phyloP scores from a whole-genome alignment of 2,113 vertebrate genomes.

The Clarias macrocephalus region DNA sequence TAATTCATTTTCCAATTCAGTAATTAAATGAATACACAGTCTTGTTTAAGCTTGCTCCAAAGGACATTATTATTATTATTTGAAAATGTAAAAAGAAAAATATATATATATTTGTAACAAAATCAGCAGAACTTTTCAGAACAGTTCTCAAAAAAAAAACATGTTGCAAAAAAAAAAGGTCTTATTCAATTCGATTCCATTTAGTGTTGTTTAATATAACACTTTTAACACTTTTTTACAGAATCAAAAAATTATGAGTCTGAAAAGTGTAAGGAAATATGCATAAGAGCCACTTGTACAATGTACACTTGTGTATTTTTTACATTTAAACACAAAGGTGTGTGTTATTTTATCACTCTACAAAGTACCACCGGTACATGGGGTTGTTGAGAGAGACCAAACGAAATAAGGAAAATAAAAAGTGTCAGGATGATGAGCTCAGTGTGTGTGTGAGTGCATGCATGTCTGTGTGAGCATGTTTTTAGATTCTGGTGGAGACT shows the following conservation, averaged over 20 bases:
- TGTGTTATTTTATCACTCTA: constrained; percentile 5
- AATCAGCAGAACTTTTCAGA: not conserved
- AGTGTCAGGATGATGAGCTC: not conserved
- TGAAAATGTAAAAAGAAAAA: too few relatives aligned
- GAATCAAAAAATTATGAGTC: too few relatives aligned
- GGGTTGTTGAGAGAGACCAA: not conserved
- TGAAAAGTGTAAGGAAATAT: too few relatives aligned
- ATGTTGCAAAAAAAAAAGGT: not conserved
- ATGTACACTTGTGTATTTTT: not conserved
- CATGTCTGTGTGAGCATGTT: not conserved
- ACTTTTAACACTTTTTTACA: too few relatives aligned
- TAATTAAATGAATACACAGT: not conserved
- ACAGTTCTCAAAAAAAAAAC: not conserved
- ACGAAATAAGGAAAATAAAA: constrained; percentile 17
- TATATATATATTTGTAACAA: not conserved
- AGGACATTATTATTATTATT: not conserved
- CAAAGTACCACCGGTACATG: not conserved
- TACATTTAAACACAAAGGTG: constrained; percentile 21
- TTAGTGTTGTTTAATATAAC: too few relatives aligned
- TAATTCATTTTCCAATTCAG: not conserved
- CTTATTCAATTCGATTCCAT: too few relatives aligned
- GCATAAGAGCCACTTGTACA: too few relatives aligned
- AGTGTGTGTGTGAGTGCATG: not conserved
- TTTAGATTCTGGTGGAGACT: not conserved
- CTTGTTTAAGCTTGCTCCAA: not conserved